phyloP scores from a whole-genome alignment of 2,797 vertebrate species.

The Epinephelus coioides region DNA sequence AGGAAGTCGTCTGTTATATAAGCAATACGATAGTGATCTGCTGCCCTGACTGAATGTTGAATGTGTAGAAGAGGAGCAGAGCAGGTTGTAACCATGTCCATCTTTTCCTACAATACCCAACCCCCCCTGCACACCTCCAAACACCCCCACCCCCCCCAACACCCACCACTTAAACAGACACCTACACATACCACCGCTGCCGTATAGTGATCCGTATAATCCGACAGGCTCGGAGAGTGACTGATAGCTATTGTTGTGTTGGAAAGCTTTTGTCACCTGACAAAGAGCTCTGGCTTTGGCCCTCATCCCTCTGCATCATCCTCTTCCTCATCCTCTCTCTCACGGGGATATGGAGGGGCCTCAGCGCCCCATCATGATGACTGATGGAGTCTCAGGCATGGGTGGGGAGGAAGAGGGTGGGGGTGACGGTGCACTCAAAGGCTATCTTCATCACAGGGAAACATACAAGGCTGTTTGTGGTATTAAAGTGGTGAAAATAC shows the following conservation, averaged over 20 bases:
- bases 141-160: background rate
- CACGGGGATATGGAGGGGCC: conserved; percentile 76
- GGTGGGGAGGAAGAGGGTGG: conserved; percentile 51
- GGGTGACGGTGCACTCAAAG: conserved; percentile 37
- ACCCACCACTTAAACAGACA: conserved; percentile 70
- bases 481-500: conserved; percentile 13
- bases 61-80: conserved; percentile 31
- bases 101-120: conserved; percentile 33
- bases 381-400: conserved; percentile 70
- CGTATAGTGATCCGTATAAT: conserved; percentile 80
- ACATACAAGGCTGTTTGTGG: conserved; percentile 19
- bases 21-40: conserved; percentile 49
- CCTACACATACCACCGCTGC: conserved; percentile 75
- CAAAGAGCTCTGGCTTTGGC: conserved; percentile 82
- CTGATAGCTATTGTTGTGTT: conserved; percentile 84
- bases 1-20: conserved; percentile 37
- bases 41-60: conserved; percentile 41
- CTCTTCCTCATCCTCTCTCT: conserved; percentile 81
- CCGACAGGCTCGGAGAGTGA: conserved; percentile 81
- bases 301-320: conserved; percentile 83
- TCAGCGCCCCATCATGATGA: conserved; percentile 75
- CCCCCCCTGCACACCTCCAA: background rate
- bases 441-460: conserved; percentile 50
- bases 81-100: conserved; percentile 58
- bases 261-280: conserved; percentile 85